Evolutionary conservation across 2,888 invertebrate species (phyloP), one percentile per base, ranked within the genome.

Genomic region (Polylopha cassiicola): DNA sequence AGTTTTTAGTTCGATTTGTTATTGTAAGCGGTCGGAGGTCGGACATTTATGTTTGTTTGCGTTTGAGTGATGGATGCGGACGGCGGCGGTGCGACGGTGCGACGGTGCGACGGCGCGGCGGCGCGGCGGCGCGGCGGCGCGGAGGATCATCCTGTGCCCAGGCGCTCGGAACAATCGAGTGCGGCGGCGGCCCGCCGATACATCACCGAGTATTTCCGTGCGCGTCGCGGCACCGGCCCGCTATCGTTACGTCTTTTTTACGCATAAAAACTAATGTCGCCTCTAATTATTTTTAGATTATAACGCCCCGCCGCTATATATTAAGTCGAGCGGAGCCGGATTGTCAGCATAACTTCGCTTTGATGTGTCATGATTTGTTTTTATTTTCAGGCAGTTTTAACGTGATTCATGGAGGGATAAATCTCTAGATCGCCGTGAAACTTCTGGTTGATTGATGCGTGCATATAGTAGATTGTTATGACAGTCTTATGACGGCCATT

Each of bases 221-320:
- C 76, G 45, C 57, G 66, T 61, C 66, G 63, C 68, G 61, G 47
- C 41, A 28, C 65, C 62, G 63, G 62, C 61, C 59, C 62, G 65
- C 64, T 66, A 73, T 69, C 67, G 59, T 66, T 67, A 66, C 69
- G 68, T 76, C 75, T 82, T 82, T 82, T 85, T 84, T 82, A 84
- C 74, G 76, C 75, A 74, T 80, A 82, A 85, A 84, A 84, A 85
- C 84, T 78, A 82, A 82, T 82, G 82, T 80, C 81, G 69, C 69
- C 68, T 78, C 80, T 85, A 84, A 85, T 85, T 85, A 85, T 85
- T 85, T 85, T 82, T 85, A 82, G 84, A 84, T 84, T 81, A 81
- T 73, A 82, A 78, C 82, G 77, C 72, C 78, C 79, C 81, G 82
- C 72, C 75, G 80, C 76, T 68, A 76, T 85, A 85, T 80, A 78